phyloP scores from a whole-genome alignment of 2,797 vertebrate genomes.

The Hafferia zeledoni region DNA sequence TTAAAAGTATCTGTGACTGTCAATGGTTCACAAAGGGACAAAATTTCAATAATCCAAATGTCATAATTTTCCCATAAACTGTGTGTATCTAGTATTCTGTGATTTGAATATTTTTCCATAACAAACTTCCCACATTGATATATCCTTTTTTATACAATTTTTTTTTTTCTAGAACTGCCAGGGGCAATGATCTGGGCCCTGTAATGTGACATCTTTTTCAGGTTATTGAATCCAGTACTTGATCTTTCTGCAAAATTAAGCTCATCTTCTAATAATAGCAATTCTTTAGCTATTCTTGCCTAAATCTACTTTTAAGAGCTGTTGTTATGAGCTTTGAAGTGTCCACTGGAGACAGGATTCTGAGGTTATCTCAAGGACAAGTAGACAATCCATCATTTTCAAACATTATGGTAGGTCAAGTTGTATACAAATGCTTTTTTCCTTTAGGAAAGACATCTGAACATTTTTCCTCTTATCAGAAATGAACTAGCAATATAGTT shows the following conservation, averaged over 20 bases:
- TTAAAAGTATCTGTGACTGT: background rate
- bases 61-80: background rate
- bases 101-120: background rate
- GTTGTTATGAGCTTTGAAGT: background rate
- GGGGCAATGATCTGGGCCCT: background rate
- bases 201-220: background rate
- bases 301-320: background rate
- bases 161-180: background rate
- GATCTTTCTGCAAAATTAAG: conserved; percentile 23
- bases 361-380: background rate
- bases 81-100: background rate
- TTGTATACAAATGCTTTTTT: background rate
- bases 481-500: background rate
- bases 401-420: background rate
- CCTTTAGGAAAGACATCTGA: background rate
- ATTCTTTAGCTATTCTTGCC: background rate
- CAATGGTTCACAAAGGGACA: background rate
- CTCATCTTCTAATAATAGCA: background rate
- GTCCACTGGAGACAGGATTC: background rate
- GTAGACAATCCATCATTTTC: background rate
- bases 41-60: background rate
- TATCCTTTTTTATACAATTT: background rate
- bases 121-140: background rate
- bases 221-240: background rate
- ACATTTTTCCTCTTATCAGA: background rate